Percentiles rank a stretch among this genome's conserved stretches.
These are phyloP conservation scores for Nephotettix cincticeps DNA, from an alignment of 1,140 invertebrate species.

Conservation along the genomic window DNA sequence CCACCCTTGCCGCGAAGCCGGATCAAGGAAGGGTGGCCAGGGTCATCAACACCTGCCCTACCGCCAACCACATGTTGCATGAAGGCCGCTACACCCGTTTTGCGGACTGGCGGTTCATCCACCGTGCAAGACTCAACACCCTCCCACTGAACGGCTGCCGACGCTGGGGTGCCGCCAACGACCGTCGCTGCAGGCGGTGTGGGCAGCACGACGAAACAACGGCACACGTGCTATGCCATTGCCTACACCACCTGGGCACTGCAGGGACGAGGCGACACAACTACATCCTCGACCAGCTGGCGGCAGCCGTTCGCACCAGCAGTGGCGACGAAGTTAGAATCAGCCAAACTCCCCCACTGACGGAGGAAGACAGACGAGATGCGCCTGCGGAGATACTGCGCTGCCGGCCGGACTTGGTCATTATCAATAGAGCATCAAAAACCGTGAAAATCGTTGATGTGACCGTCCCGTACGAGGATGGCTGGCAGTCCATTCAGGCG, in stretches of 20 bases:
- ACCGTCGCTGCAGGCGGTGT: too few species aligned
- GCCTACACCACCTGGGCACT: too few species aligned
- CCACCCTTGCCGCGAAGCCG: not conserved
- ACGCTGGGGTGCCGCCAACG: too few species aligned
- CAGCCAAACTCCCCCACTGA: not conserved
- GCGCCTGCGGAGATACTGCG: not conserved
- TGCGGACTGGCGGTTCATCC: slow-evolving; percentile 40
- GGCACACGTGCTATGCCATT: too few species aligned
- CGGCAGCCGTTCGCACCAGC: too few species aligned
- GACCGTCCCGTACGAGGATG: not conserved
- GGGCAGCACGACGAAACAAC: too few species aligned
- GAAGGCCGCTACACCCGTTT: too few species aligned
- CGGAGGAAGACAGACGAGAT: not conserved
- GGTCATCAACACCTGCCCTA: not conserved
- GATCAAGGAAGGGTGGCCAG: not conserved
- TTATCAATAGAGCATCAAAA: not conserved
- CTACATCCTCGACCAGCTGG: too few species aligned
- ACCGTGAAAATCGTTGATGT: not conserved
- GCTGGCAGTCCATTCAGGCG: too few species aligned
- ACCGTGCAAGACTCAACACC: slow-evolving; percentile 34
- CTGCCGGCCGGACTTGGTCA: not conserved
- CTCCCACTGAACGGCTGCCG: slow-evolving; percentile 31
- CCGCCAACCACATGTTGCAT: not conserved
- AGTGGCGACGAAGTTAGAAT: not conserved
- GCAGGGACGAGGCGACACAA: too few species aligned